These are phyloP conservation scores for Listronotus oregonensis DNA, from an alignment of 1,140 invertebrate species.

Conservation along the genomic window DNA sequence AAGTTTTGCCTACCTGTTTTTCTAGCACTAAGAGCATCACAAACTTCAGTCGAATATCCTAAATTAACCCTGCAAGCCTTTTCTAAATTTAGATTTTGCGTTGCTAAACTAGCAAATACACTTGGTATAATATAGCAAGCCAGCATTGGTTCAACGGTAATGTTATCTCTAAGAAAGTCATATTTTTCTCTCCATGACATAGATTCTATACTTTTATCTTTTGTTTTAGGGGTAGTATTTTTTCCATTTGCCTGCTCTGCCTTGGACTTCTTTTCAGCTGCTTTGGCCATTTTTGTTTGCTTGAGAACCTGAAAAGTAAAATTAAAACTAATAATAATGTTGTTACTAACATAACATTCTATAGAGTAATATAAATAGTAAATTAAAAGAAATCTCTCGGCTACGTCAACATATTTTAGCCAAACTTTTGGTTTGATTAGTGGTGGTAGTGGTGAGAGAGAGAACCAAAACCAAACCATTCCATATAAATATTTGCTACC, in stretches of 20 bases:
- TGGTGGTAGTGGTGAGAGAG: too few species aligned
- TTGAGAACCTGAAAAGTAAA: conserved; percentile 36
- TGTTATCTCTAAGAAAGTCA: conserved; percentile 64
- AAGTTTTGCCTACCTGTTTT: conserved; percentile 60
- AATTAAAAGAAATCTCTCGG: too few species aligned
- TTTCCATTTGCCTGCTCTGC: conserved; percentile 7
- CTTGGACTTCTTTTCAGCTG: conserved; percentile 30
- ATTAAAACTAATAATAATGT: neutral
- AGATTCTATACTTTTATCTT: conserved; percentile 51
- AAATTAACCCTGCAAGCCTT: conserved; percentile 84
- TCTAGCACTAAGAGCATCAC: conserved; percentile 70
- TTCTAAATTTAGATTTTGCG: conserved; percentile 81
- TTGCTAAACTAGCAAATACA: conserved; percentile 75
- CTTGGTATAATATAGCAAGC: conserved; percentile 81
- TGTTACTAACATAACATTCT: neutral
- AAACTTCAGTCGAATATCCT: conserved; percentile 69
- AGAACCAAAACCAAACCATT: too few species aligned
- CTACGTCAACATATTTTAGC: too few species aligned
- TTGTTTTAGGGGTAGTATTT: conserved; percentile 5
- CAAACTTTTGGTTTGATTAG: too few species aligned
- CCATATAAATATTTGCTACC: too few species aligned
- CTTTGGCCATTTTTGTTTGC: conserved; percentile 42
- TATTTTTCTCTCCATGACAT: conserved; percentile 62
- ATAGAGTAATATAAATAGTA: neutral
- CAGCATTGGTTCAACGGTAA: conserved; percentile 80